Conservation (phyloP, 2,888 invertebrate genomes). For the Pristionchus arcanus region DNA sequence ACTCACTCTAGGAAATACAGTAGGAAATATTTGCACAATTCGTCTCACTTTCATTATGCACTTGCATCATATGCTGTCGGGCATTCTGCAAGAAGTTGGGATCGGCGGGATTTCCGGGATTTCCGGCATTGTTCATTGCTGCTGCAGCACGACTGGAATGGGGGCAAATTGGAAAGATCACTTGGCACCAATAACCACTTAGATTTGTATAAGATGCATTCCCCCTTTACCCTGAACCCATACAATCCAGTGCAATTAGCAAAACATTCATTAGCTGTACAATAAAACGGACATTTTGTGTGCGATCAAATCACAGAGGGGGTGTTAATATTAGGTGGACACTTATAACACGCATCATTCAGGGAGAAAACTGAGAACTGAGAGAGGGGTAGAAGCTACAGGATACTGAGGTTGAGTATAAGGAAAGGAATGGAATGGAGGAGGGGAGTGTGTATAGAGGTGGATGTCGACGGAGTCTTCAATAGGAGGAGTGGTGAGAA, state of each 20-base stretch:
- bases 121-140: neutral
- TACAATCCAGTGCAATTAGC: neutral
- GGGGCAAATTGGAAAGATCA: neutral
- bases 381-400: neutral
- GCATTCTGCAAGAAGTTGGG: slow-evolving; percentile 10
- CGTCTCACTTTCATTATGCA: slow-evolving; percentile 26
- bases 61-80: slow-evolving; percentile 3
- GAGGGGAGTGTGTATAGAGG: neutral
- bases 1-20: too few species aligned
- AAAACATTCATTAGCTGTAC: neutral
- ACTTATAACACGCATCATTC: neutral
- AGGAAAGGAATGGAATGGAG: neutral
- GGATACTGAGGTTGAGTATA: neutral
- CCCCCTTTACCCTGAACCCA: neutral
- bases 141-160: neutral
- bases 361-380: neutral
- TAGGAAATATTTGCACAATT: neutral
- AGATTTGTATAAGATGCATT: neutral
- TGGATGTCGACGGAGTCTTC: neutral
- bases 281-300: neutral
- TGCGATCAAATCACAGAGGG: neutral
- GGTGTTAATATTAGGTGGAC: neutral
- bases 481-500: neutral
- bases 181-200: neutral
- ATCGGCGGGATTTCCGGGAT: neutral